These are phyloP conservation scores for Danio albolineatus DNA, from an alignment of 2,797 vertebrate genomes.

Conservation along the genomic window DNA sequence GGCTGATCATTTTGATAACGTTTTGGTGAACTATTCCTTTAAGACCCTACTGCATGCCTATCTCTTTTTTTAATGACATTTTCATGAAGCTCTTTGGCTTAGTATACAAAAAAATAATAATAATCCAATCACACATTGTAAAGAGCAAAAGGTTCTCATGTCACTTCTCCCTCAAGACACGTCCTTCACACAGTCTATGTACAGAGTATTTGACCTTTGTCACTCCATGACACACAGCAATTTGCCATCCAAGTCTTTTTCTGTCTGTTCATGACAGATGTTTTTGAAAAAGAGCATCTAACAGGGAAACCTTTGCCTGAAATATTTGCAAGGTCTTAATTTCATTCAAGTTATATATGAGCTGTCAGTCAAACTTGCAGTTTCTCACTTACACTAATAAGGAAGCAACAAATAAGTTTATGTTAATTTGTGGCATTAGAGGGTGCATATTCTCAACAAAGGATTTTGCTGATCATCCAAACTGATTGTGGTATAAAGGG, in stretches of 20 bases:
- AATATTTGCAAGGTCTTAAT: no score
- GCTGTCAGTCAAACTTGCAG: no score
- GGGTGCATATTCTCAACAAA: no score
- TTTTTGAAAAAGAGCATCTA: slow-evolving; percentile 2
- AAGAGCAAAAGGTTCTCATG: slow-evolving; percentile 21
- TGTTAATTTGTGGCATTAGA: no score
- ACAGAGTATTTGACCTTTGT: slow-evolving; percentile 34
- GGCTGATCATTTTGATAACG: neutral
- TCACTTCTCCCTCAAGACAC: neutral
- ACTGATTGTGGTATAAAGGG: no score
- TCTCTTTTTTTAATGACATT: neutral
- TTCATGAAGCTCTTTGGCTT: neutral
- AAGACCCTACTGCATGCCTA: neutral
- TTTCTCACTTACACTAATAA: no score
- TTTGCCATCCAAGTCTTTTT: slow-evolving; percentile 4
- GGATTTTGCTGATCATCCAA: no score
- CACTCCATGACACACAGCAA: slow-evolving; percentile 3
- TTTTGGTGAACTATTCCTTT: neutral
- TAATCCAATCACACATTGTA: neutral
- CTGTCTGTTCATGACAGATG: slow-evolving; percentile 11
- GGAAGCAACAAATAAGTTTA: no score
- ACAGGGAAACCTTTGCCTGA: neutral
- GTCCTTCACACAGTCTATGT: neutral
- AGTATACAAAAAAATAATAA: neutral
- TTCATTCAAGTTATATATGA: no score